These are phyloP conservation scores for Aleadryas rufinucha DNA, from an alignment of 2,113 vertebrate genomes.

Conservation along the genomic window DNA sequence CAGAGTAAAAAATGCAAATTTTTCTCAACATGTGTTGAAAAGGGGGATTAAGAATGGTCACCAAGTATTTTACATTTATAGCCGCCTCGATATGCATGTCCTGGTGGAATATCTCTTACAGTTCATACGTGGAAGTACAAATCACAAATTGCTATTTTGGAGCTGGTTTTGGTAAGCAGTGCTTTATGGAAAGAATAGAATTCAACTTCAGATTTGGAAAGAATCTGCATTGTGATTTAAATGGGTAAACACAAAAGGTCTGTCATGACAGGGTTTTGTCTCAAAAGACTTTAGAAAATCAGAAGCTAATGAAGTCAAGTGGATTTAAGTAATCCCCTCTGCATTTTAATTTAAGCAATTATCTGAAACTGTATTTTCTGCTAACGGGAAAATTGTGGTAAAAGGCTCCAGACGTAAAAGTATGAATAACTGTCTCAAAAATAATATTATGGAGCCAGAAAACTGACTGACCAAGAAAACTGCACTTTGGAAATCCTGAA, in stretches of 20 bases:
- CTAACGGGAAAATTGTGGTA: background rate
- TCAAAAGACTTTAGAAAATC: constrained; percentile 17
- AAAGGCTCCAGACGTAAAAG: background rate
- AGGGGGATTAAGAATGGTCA: background rate
- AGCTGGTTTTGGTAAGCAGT: background rate
- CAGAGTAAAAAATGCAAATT: background rate
- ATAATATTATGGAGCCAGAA: background rate
- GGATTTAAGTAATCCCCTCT: constrained; percentile 41
- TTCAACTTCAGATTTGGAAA: background rate
- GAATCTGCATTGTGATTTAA: background rate
- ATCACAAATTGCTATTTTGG: background rate
- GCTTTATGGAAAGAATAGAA: background rate
- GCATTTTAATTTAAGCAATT: constrained; percentile 54
- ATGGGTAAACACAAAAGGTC: background rate
- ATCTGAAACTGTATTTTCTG: constrained; percentile 16
- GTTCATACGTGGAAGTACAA: background rate
- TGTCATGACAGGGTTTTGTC: background rate
- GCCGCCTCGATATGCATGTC: background rate
- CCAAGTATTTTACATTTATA: background rate
- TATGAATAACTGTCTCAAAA: background rate
- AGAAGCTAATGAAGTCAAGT: constrained; percentile 42
- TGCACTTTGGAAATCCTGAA: background rate
- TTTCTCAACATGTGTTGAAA: background rate
- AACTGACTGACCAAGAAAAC: background rate
- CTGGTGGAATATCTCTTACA: background rate